Percentiles rank a stretch among this genome's conserved stretches.
Conservation (phyloP, 1,140 invertebrate species). For the Mycetomoellerius zeteki region DNA sequence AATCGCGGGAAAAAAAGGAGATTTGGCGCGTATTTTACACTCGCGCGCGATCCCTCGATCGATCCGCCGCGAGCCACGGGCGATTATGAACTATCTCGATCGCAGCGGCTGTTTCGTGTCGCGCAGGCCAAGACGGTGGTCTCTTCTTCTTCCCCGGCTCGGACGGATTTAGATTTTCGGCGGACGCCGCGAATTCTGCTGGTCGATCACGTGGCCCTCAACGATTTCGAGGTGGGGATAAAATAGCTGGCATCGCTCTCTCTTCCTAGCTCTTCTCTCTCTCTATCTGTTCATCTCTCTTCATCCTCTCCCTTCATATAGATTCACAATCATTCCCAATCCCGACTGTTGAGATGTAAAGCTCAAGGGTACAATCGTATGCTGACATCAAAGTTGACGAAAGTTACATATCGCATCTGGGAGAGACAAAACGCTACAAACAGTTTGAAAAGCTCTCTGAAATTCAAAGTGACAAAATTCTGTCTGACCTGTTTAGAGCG, state of each 20-base stretch:
- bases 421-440: neutral
- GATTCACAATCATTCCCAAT: neutral
- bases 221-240: slow-evolving; percentile 6
- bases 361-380: neutral
- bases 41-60: slow-evolving; percentile 45
- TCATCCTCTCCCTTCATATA: neutral
- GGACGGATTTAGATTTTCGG: slow-evolving; percentile 86
- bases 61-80: slow-evolving; percentile 76
- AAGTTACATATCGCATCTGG: neutral
- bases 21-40: slow-evolving; percentile 38
- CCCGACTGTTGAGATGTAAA: neutral
- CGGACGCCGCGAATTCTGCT: slow-evolving; percentile 82
- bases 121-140: slow-evolving; percentile 75
- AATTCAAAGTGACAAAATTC: neutral
- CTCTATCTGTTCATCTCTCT: neutral
- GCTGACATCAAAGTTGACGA: neutral
- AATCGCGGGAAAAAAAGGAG: neutral
- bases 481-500: neutral
- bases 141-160: slow-evolving; percentile 79
- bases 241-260: slow-evolving; percentile 26
- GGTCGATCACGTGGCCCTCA: slow-evolving; percentile 79
- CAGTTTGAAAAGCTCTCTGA: neutral
- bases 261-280: neutral
- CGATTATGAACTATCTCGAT: slow-evolving; percentile 84
- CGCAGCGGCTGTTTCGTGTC: slow-evolving; percentile 51